Conservation (phyloP, 2,113 vertebrate species). For the Eudyptes chrysolophus region DNA sequence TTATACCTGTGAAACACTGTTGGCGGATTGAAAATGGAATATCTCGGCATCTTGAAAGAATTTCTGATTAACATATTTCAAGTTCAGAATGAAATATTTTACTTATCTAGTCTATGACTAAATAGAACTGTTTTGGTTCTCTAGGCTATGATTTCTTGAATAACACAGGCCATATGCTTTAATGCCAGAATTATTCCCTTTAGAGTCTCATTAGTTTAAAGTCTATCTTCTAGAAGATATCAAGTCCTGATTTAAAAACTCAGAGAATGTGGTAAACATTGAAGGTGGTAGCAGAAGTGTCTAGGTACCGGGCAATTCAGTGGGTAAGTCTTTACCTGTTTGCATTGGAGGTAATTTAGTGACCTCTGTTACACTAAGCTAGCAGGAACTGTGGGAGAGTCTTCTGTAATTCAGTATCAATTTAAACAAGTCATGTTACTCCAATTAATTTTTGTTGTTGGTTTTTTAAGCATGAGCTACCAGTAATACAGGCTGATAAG, state of each 20-base stretch:
- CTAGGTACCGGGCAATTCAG: background rate
- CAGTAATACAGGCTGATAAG: background rate
- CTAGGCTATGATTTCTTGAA: background rate
- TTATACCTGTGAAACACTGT: background rate
- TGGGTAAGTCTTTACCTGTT: background rate
- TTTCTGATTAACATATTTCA: background rate
- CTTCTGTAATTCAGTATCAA: background rate
- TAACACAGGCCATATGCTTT: background rate
- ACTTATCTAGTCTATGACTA: background rate
- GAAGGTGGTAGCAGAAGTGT: background rate
- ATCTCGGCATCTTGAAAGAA: background rate
- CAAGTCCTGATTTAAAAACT: background rate
- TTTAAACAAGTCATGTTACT: background rate
- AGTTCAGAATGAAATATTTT: background rate
- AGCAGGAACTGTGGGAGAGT: background rate
- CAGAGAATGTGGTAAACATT: background rate
- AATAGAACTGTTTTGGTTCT: background rate
- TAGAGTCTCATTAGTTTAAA: background rate
- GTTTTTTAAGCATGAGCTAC: background rate
- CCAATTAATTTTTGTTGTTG: background rate
- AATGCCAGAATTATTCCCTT: background rate
- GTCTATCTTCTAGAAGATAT: background rate
- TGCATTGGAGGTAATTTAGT: background rate
- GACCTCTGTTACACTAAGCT: background rate
- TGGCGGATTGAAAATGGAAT: background rate